phyloP scores from a whole-genome alignment of 2,797 vertebrate genomes.

The Nannoperca obscura region DNA sequence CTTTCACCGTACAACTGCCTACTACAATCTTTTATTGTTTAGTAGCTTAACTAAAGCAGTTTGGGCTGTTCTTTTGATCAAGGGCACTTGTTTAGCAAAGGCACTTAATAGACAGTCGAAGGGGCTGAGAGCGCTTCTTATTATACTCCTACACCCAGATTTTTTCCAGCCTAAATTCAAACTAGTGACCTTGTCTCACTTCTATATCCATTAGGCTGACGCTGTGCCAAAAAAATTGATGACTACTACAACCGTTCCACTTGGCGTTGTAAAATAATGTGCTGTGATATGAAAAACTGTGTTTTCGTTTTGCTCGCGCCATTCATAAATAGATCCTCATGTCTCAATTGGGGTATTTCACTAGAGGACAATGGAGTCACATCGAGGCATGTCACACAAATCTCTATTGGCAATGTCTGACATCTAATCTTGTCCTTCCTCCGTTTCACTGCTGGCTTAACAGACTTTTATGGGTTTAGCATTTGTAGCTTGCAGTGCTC shows the following conservation, averaged over 20 bases:
- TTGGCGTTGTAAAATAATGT: slow-evolving; percentile 47
- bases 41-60: slow-evolving; percentile 26
- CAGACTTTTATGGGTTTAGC: slow-evolving; percentile 76
- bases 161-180: slow-evolving; percentile 48
- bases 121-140: slow-evolving; percentile 30
- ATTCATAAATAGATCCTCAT: slow-evolving; percentile 58
- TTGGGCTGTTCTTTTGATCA: slow-evolving; percentile 43
- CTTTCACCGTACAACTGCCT: not conserved
- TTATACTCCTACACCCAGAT: slow-evolving; percentile 22
- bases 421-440: slow-evolving; percentile 69
- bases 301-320: slow-evolving; percentile 40
- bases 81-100: slow-evolving; percentile 49
- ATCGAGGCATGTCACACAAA: slow-evolving; percentile 68
- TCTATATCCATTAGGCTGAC: slow-evolving; percentile 35
- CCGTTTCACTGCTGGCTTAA: slow-evolving; percentile 76
- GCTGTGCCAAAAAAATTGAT: slow-evolving; percentile 43
- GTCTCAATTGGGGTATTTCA: slow-evolving; percentile 54
- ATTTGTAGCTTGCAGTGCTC: slow-evolving; percentile 55
- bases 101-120: not conserved
- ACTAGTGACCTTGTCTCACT: slow-evolving; percentile 58
- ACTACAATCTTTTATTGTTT: not conserved
- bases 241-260: slow-evolving; percentile 43
- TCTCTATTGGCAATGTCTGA: slow-evolving; percentile 69
- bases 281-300: slow-evolving; percentile 35
- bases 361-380: slow-evolving; percentile 74